A percentile compares a stretch with the other conserved stretches of the same genome.
Evolutionary conservation across 1,140 invertebrate genomes (phyloP).

Genomic region (Centruroides vittatus): DNA sequence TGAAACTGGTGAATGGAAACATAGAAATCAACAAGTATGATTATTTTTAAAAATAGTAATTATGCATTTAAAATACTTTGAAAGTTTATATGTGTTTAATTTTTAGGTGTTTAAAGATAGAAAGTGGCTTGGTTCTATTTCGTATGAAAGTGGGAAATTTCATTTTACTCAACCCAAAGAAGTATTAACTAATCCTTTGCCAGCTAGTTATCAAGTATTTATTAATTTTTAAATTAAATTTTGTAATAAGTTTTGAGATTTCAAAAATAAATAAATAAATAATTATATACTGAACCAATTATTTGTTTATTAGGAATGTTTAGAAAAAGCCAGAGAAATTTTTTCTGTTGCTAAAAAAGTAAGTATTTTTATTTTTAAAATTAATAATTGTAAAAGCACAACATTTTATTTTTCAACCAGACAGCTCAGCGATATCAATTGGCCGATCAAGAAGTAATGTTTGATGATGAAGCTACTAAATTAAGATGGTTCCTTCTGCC

Average conservation of each 20-base stretch:
- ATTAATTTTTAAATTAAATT: no score
- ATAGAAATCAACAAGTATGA: slow-evolving; percentile 52
- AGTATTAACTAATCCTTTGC: no score
- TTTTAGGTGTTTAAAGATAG: slow-evolving; percentile 51
- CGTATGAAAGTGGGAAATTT: slow-evolving; percentile 61
- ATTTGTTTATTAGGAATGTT: slow-evolving; percentile 41
- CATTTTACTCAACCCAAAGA: slow-evolving; percentile 25
- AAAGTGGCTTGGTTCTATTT: slow-evolving; percentile 63
- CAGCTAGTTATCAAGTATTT: no score
- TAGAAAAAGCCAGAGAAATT: slow-evolving; percentile 56
- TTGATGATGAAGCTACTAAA: slow-evolving; percentile 46
- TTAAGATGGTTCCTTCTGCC: slow-evolving; percentile 72
- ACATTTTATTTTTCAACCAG: slow-evolving; percentile 23
- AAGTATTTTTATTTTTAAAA: slow-evolving; percentile 5
- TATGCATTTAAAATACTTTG: background rate
- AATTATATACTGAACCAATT: no score
- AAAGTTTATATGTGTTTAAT: slow-evolving; percentile 3
- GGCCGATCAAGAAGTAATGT: slow-evolving; percentile 54
- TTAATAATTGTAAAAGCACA: background rate
- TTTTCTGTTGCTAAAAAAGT: slow-evolving; percentile 59
- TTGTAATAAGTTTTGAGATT: no score
- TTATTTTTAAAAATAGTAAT: background rate
- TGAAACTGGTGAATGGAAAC: slow-evolving; percentile 78
- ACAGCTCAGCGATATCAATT: slow-evolving; percentile 53
- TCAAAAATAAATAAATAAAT: no score